Evolutionary conservation across 2,888 invertebrate species (phyloP).

Genomic region (Entomobrya proxima): DNA sequence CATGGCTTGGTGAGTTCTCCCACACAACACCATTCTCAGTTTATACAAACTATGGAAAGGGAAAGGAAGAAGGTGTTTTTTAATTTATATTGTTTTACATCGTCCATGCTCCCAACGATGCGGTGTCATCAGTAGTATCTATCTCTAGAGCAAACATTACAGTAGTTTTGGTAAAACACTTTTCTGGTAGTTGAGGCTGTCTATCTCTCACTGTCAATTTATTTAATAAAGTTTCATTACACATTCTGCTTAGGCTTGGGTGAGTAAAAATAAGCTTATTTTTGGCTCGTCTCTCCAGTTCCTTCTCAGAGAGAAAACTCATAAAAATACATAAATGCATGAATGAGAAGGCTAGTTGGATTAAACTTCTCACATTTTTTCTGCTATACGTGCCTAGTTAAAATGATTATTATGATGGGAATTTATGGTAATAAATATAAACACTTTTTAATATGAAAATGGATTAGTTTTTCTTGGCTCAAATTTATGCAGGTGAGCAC

Average conservation of each 20-base stretch:
- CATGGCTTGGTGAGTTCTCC: neutral
- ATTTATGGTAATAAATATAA: slow-evolving; percentile 5
- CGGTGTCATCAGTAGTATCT: slow-evolving; percentile 3
- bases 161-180: neutral
- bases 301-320: neutral
- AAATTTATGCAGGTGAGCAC: slow-evolving; percentile 29
- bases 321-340: neutral
- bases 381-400: slow-evolving; percentile 27
- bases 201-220: too few species aligned
- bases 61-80: neutral
- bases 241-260: too few species aligned
- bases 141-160: neutral
- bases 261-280: too few species aligned
- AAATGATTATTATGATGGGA: slow-evolving; percentile 20
- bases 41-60: neutral
- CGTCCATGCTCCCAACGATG: neutral
- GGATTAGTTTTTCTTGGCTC: slow-evolving; percentile 49
- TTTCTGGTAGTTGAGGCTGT: neutral
- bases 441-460: slow-evolving; percentile 7
- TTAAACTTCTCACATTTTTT: slow-evolving; percentile 26
- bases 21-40: too few species aligned
- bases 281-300: neutral
- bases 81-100: neutral
- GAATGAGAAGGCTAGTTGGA: slow-evolving; percentile 35
- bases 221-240: too few species aligned